A percentile compares a stretch with the other conserved stretches of the same genome.
Conservation (phyloP, 2,888 invertebrate species). For the Microchrysa polita region DNA sequence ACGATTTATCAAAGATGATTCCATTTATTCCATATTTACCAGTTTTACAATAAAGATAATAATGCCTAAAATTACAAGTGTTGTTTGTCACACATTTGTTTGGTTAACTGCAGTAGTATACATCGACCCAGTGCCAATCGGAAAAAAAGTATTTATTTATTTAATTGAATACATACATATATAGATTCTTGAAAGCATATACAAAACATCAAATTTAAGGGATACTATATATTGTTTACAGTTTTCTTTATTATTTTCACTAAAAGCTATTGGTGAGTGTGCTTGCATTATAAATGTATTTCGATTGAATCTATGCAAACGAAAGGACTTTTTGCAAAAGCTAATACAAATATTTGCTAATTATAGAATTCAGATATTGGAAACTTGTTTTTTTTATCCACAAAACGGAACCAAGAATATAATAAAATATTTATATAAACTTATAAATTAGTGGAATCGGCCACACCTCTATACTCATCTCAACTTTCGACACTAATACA, state of each 20-base stretch:
- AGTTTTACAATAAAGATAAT: constrained; percentile 11
- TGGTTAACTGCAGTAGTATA: constrained; percentile 9
- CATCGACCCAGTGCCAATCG: constrained; percentile 5
- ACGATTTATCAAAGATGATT: background rate
- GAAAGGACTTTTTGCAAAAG: no score
- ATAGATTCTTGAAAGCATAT: constrained; percentile 3
- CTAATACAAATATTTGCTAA: no score
- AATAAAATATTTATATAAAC: no score
- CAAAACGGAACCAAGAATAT: background rate
- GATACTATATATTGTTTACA: background rate
- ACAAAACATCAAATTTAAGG: constrained; percentile 4
- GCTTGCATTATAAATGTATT: background rate
- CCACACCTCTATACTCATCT: background rate
- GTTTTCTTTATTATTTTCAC: background rate
- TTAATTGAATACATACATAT: background rate
- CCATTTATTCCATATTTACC: constrained; percentile 4
- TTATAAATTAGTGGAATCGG: background rate
- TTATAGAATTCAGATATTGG: no score
- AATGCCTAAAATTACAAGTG: constrained; percentile 4
- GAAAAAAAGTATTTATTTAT: background rate
- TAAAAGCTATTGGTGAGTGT: background rate
- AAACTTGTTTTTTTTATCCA: no score
- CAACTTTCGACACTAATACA: background rate
- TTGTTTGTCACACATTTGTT: constrained; percentile 1
- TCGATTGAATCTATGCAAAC: background rate